Evolutionary conservation across 2,888 invertebrate genomes (phyloP).

Genomic region (Camptogramma bilineatum): DNA sequence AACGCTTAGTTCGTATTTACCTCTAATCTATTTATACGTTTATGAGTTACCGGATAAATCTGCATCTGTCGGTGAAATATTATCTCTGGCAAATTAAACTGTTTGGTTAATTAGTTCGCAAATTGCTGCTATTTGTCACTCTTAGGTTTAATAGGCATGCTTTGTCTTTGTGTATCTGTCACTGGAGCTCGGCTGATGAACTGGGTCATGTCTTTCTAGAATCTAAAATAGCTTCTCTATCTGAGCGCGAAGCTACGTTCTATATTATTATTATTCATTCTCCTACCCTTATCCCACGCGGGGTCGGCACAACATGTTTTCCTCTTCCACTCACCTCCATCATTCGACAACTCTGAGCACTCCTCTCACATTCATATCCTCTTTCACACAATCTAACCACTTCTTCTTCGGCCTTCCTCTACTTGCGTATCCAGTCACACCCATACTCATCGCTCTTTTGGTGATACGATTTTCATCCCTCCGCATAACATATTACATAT

Average conservation of each 20-base stretch:
- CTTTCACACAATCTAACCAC: too few species aligned
- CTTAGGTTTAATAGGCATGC: background rate
- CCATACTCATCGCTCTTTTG: too few species aligned
- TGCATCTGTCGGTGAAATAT: slow-evolving; percentile 24
- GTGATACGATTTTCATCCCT: too few species aligned
- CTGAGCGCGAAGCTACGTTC: background rate
- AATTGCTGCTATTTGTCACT: slow-evolving; percentile 7
- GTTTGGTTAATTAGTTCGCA: slow-evolving; percentile 9
- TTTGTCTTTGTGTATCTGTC: background rate
- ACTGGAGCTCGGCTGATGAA: background rate
- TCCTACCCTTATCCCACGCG: too few species aligned
- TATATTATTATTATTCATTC: background rate
- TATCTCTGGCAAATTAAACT: slow-evolving; percentile 23
- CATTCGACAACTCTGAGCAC: too few species aligned
- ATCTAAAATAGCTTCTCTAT: background rate
- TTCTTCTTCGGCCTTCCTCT: too few species aligned
- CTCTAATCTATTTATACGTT: slow-evolving; percentile 28
- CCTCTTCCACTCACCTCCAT: too few species aligned
- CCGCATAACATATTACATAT: too few species aligned
- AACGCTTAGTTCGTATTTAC: too few species aligned
- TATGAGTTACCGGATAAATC: slow-evolving; percentile 30
- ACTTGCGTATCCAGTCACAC: too few species aligned
- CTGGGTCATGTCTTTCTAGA: background rate
- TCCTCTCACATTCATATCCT: too few species aligned
- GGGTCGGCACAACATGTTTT: too few species aligned